phyloP scores from a whole-genome alignment of 2,888 invertebrate species.

The Drosophila pseudotalamancana region DNA sequence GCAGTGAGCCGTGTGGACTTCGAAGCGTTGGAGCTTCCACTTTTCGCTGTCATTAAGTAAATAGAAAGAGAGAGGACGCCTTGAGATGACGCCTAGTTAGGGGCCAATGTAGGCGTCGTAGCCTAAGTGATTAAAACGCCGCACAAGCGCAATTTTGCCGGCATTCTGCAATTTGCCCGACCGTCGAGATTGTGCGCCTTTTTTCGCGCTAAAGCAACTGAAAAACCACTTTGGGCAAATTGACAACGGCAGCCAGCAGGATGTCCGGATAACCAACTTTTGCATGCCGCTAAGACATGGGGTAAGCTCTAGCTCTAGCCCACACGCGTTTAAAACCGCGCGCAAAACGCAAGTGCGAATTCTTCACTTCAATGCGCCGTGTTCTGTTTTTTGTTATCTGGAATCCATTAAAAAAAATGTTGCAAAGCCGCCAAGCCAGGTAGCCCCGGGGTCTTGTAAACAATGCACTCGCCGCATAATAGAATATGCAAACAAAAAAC shows the following conservation, averaged over 20 bases:
- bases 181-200: slow-evolving; percentile 53
- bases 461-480: slow-evolving; percentile 73
- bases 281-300: slow-evolving; percentile 37
- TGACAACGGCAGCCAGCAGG: slow-evolving; percentile 73
- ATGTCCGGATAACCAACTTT: slow-evolving; percentile 71
- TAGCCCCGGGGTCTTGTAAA: slow-evolving; percentile 61
- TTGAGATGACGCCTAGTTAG: slow-evolving; percentile 53
- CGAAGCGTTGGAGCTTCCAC: slow-evolving; percentile 66
- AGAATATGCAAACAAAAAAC: slow-evolving; percentile 45
- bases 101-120: slow-evolving; percentile 70
- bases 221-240: slow-evolving; percentile 84
- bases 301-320: slow-evolving; percentile 40
- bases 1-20: slow-evolving; percentile 59
- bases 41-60: slow-evolving; percentile 81
- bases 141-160: slow-evolving; percentile 69
- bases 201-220: slow-evolving; percentile 83
- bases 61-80: slow-evolving; percentile 55
- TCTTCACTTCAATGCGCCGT: slow-evolving; percentile 79
- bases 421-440: slow-evolving; percentile 56
- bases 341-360: slow-evolving; percentile 79
- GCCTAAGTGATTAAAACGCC: slow-evolving; percentile 82
- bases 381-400: slow-evolving; percentile 46
- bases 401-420: slow-evolving; percentile 80
- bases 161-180: slow-evolving; percentile 6
- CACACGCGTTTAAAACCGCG: slow-evolving; percentile 60